Evolutionary conservation across 2,797 vertebrate species (phyloP), one percentile per base, ranked within the genome.

Genomic region (Rhabdophis nuchalis): DNA sequence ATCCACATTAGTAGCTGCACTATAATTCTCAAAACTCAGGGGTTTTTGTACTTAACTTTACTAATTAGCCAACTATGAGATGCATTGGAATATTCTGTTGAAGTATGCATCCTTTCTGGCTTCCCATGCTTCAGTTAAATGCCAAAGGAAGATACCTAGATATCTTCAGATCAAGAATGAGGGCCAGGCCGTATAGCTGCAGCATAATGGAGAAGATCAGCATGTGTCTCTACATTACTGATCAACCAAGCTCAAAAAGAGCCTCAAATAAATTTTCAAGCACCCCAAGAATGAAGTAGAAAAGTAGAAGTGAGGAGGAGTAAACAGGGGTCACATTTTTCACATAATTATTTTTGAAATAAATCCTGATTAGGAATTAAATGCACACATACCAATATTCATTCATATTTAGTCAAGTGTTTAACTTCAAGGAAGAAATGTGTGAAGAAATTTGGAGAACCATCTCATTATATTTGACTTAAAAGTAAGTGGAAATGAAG

Each of bases 401-500:
- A 11, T 50, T 23, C 46, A 87, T 72, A 16, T 32, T 61, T 8
- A 53, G 12, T 2, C n/a, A 72, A 29, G 32, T 25, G 52, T 92
- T 57, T 87, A 29, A 87, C 57, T 58, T 23, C 14, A 36, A 89
- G 82, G 72, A 52, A 57, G 91, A 91, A 88, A 58, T 72, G 4
- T 60, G 23, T 58, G 54, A 82, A 77, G 54, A 86, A 52, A 46
- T 86, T 92, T 86, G 52, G 25, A 16, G 14, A n/a, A 77, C 25
- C 53, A 52, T 46, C 13, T 46, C 7, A 54, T 18, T 85, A 85
- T 52, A n/a, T 50, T 53, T 82, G 16, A 61, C 86, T 92, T 94
- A 94, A 90, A 53, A 53, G 92, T 90, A 86, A 90, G 93, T 94
- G 93, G 93, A 96, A 97, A 95, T 95, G 94, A 93, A 9, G 52